Conservation (phyloP, 1,140 invertebrate species). For the Drosophila punjabiensis region DNA sequence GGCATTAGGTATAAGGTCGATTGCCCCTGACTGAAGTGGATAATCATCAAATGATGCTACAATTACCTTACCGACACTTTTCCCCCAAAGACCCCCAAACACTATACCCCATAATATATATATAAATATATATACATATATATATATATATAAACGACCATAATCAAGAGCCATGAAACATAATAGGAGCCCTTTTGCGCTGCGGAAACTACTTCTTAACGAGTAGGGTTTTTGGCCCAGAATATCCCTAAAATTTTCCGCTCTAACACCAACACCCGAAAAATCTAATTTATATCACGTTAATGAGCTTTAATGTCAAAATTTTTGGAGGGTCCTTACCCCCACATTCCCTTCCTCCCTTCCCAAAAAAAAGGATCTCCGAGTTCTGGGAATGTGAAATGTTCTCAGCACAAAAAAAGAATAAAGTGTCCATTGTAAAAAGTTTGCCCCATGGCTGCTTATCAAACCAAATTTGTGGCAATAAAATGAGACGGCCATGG, state of each 20-base stretch:
- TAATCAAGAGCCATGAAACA: constrained; percentile 34
- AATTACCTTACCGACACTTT: constrained; percentile 33
- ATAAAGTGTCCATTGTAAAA: constrained; percentile 75
- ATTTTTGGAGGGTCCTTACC: constrained; percentile 23
- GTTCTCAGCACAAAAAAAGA: neutral
- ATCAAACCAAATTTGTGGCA: constrained; percentile 81
- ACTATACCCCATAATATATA: neutral
- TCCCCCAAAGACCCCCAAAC: neutral
- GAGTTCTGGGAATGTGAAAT: constrained; percentile 14
- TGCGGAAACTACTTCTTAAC: constrained; percentile 35
- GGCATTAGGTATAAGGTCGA: constrained; percentile 24
- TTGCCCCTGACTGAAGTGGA: constrained; percentile 21
- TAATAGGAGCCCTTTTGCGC: constrained; percentile 34
- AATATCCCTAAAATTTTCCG: constrained; percentile 64
- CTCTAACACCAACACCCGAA: constrained; percentile 60
- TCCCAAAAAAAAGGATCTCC: neutral
- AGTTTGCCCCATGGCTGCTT: constrained; percentile 66
- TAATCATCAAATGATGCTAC: constrained; percentile 49
- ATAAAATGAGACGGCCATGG: constrained; percentile 69
- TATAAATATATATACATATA: neutral
- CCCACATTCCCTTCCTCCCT: neutral
- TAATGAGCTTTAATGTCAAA: constrained; percentile 81
- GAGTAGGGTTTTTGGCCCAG: constrained; percentile 30
- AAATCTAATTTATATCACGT: constrained; percentile 84
- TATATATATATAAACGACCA: neutral